These are phyloP conservation scores for Acarapis woodi DNA, from an alignment of 1,140 invertebrate genomes.

Conservation along the genomic window DNA sequence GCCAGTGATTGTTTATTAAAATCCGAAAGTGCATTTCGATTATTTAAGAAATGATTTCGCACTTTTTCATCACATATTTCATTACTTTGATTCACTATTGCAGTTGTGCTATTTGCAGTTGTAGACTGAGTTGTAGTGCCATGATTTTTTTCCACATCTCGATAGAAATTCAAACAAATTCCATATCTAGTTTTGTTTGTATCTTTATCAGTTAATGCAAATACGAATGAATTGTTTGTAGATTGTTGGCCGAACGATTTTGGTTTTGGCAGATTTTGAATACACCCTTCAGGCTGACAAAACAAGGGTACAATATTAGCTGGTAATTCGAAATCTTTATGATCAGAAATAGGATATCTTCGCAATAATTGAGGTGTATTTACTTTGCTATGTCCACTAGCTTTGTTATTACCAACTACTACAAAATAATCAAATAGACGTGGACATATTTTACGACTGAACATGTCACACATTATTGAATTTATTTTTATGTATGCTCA, in stretches of 20 bases:
- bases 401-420: slow-evolving; percentile 51
- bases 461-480: no score
- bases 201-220: slow-evolving; percentile 95
- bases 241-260: slow-evolving; percentile 42
- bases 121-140: slow-evolving; percentile 11
- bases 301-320: slow-evolving; percentile 97
- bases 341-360: slow-evolving; percentile 86
- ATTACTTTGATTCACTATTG: not conserved
- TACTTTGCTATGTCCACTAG: slow-evolving; percentile 10
- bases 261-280: no score
- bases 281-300: slow-evolving; percentile 93
- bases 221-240: slow-evolving; percentile 78
- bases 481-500: no score
- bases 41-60: not conserved
- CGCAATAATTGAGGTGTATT: slow-evolving; percentile 63
- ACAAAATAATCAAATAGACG: slow-evolving; percentile 64
- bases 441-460: no score
- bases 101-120: not conserved
- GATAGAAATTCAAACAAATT: slow-evolving; percentile 93
- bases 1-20: not conserved
- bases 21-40: not conserved
- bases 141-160: slow-evolving; percentile 36
- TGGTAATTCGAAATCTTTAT: slow-evolving; percentile 77
- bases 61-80: not conserved
- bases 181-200: slow-evolving; percentile 51